These are phyloP conservation scores for Lucilia sericata DNA, from an alignment of 1,140 invertebrate species.

Conservation along the genomic window DNA sequence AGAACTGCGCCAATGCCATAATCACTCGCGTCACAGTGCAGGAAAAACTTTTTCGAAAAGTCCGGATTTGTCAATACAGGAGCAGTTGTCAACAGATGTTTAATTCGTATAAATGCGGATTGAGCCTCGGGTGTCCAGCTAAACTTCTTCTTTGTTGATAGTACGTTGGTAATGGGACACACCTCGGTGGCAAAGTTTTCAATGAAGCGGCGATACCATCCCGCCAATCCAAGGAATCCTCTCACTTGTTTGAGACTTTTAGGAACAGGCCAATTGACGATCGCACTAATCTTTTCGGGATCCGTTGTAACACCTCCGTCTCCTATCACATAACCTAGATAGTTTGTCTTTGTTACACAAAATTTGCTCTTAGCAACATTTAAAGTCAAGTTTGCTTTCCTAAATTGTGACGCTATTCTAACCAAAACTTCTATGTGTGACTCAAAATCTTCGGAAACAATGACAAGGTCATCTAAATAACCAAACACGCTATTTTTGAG, in stretches of 20 bases:
- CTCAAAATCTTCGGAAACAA: conserved; percentile 45
- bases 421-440: conserved; percentile 65
- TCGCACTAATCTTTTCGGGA: no score
- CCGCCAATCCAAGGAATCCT: no score
- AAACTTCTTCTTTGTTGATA: conserved; percentile 28
- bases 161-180: conserved; percentile 45
- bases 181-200: conserved; percentile 47
- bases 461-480: conserved; percentile 47
- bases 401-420: conserved; percentile 62
- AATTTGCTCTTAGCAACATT: no score
- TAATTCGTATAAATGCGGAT: background rate
- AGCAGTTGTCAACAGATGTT: background rate
- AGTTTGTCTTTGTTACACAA: conserved; percentile 53
- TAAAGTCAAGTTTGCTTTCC: conserved; percentile 66
- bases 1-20: no score
- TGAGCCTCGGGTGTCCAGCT: background rate
- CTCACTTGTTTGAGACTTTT: no score
- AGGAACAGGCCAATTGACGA: no score
- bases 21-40: no score
- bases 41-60: no score
- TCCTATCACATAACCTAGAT: conserved; percentile 48
- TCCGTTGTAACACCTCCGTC: no score
- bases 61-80: no score
- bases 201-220: no score
- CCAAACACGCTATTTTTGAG: conserved; percentile 50